These are phyloP conservation scores for Trichogramma dendrolimi DNA, from an alignment of 2,888 invertebrate genomes.

Conservation along the genomic window DNA sequence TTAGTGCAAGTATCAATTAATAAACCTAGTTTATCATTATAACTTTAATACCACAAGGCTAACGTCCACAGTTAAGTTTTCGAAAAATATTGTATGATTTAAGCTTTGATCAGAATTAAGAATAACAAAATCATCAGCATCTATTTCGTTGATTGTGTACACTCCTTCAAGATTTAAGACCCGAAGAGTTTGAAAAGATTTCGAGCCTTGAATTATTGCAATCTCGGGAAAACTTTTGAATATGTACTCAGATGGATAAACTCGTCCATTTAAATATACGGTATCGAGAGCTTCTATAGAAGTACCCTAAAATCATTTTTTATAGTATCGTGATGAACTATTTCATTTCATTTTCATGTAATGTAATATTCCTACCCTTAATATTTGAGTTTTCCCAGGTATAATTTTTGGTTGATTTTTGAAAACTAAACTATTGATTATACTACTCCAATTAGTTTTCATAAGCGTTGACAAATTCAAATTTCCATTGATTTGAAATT, in stretches of 20 bases:
- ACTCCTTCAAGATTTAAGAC: slow-evolving; percentile 46
- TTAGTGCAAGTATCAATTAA: slow-evolving; percentile 1
- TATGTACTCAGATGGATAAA: slow-evolving; percentile 57
- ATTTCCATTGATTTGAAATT: slow-evolving; percentile 32
- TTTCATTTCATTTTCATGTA: too few relatives aligned
- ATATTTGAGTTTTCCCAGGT: slow-evolving; percentile 49
- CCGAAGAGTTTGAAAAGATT: slow-evolving; percentile 53
- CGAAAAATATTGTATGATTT: slow-evolving; percentile 54
- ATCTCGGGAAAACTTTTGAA: slow-evolving; percentile 42
- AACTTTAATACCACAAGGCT: slow-evolving; percentile 50
- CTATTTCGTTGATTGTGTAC: slow-evolving; percentile 53
- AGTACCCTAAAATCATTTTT: too few relatives aligned
- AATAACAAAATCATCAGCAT: slow-evolving; percentile 53
- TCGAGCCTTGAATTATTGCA: slow-evolving; percentile 52
- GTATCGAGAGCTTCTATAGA: slow-evolving; percentile 26
- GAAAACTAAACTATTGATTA: slow-evolving; percentile 52
- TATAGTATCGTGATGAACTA: too few relatives aligned
- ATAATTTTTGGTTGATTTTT: slow-evolving; percentile 48
- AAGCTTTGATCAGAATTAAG: slow-evolving; percentile 52
- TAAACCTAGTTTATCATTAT: background rate
- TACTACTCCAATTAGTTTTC: slow-evolving; percentile 51
- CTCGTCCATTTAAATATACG: slow-evolving; percentile 52
- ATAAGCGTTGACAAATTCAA: slow-evolving; percentile 51
- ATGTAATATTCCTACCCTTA: slow-evolving; percentile 51
- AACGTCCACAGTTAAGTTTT: slow-evolving; percentile 55